phyloP scores from a whole-genome alignment of 2,888 invertebrate species.

The Elmis aenea region DNA sequence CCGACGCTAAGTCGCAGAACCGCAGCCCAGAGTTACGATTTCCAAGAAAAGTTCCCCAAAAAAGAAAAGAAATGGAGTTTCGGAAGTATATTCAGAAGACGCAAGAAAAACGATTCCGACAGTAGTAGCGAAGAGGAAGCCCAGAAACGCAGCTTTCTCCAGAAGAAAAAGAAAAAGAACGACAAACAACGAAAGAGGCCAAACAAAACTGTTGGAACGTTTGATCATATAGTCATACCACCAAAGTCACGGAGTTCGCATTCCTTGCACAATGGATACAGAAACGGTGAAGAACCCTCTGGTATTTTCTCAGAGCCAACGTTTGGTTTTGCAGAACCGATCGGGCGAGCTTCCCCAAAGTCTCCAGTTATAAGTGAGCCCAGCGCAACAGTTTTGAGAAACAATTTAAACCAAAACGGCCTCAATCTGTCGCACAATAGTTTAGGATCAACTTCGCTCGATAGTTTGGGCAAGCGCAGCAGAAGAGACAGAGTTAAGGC shows the following conservation, averaged over 20 bases:
- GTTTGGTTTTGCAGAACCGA: constrained; percentile 41
- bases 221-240: constrained; percentile 60
- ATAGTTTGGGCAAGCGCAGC: constrained; percentile 52
- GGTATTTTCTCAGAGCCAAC: constrained; percentile 58
- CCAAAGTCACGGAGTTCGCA: constrained; percentile 25
- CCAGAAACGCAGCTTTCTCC: constrained; percentile 41
- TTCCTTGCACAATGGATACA: constrained; percentile 19
- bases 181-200: constrained; percentile 53
- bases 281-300: constrained; percentile 43
- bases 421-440: constrained; percentile 25
- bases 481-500: constrained; percentile 61
- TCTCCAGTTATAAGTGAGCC: constrained; percentile 39
- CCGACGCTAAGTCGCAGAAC: constrained; percentile 38
- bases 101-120: constrained; percentile 63
- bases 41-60: constrained; percentile 46
- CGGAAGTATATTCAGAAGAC: constrained; percentile 71
- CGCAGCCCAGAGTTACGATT: constrained; percentile 50
- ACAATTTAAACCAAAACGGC: constrained; percentile 22
- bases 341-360: constrained; percentile 36
- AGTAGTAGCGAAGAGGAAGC: constrained; percentile 51
- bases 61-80: constrained; percentile 75
- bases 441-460: constrained; percentile 48
- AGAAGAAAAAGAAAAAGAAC: constrained; percentile 43
- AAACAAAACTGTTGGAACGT: constrained; percentile 53
- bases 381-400: constrained; percentile 25